phyloP scores from a whole-genome alignment of 2,113 vertebrate species.

The Typhlomys cinereus region DNA sequence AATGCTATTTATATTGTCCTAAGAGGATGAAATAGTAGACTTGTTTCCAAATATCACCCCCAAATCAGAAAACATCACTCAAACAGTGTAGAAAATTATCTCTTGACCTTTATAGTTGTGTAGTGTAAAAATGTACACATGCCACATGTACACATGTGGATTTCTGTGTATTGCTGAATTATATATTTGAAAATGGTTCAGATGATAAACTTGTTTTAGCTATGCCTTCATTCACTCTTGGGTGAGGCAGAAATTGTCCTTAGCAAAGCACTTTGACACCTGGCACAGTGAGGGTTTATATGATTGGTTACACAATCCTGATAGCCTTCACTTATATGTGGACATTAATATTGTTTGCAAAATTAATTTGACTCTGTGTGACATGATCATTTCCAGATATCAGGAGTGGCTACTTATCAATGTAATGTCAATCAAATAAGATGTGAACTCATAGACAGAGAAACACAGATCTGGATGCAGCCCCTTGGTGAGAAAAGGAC shows the following conservation, averaged over 20 bases:
- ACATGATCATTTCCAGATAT: background rate
- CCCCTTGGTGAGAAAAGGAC: background rate
- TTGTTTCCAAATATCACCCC: background rate
- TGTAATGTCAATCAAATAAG: background rate
- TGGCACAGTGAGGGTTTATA: background rate
- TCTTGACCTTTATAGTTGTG: background rate
- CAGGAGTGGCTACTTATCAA: background rate
- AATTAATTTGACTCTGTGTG: background rate
- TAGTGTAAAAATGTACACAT: background rate
- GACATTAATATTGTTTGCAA: conserved; percentile 51
- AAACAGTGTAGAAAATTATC: conserved; percentile 14
- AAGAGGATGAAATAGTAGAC: conserved; percentile 43
- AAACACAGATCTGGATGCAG: accelerated
- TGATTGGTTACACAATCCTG: conserved; percentile 20
- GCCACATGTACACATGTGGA: background rate
- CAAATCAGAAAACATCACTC: background rate
- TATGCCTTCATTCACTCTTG: background rate
- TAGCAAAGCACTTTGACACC: background rate
- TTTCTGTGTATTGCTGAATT: background rate
- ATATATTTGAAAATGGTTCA: background rate
- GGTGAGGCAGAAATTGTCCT: conserved; percentile 5
- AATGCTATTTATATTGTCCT: conserved; percentile 38
- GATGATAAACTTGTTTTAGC: background rate
- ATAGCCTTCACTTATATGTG: conserved; percentile 24
- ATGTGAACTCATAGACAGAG: background rate